phyloP scores from a whole-genome alignment of 2,797 vertebrate genomes.

The Anas bahamensis region DNA sequence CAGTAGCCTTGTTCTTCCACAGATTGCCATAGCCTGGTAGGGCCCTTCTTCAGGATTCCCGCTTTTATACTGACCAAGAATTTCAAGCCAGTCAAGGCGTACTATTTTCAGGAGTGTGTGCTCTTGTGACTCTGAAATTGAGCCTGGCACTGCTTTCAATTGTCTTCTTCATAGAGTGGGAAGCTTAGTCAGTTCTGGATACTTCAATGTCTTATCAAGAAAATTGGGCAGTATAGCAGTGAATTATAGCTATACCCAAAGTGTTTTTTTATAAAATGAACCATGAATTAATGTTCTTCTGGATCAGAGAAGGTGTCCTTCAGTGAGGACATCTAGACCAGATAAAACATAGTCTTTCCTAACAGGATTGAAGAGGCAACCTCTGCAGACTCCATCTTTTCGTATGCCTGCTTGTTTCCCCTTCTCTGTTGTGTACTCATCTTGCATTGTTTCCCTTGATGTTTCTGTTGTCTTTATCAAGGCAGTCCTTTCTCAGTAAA shows the following conservation, averaged over 20 bases:
- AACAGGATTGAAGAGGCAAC: neutral
- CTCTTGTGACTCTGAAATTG: neutral
- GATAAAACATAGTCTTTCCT: neutral
- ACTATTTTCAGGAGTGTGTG: neutral
- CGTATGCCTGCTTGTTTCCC: neutral
- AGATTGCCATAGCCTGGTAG: neutral
- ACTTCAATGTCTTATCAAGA: neutral
- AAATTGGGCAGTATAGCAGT: neutral
- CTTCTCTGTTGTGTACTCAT: neutral
- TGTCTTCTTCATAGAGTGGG: neutral
- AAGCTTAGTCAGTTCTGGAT: neutral
- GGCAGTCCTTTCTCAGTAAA: constrained; percentile 22
- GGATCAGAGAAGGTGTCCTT: neutral
- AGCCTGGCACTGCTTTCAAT: neutral
- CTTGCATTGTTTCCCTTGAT: neutral
- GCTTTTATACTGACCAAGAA: neutral
- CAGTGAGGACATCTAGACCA: neutral
- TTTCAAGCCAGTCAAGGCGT: neutral
- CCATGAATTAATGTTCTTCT: neutral
- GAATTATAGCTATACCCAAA: neutral
- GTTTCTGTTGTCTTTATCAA: neutral
- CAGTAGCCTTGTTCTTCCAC: neutral
- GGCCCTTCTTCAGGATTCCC: neutral
- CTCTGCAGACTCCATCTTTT: neutral
- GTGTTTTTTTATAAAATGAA: neutral